phyloP scores from a whole-genome alignment of 2,888 invertebrate species.

The Melipona beecheii region DNA sequence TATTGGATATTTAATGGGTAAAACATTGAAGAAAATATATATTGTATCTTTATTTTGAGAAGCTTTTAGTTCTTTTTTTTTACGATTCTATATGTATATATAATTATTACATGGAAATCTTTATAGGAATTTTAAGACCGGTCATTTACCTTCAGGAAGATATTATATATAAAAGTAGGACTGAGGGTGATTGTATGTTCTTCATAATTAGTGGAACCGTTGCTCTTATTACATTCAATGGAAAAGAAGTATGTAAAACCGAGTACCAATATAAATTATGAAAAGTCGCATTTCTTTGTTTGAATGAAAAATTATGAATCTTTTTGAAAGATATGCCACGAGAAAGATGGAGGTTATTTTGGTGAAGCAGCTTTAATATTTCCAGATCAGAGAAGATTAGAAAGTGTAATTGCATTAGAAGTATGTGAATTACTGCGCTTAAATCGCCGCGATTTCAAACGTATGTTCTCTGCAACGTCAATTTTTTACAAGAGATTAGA shows the following conservation, averaged over 20 bases:
- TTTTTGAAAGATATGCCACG: constrained; percentile 83
- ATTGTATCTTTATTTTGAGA: not conserved
- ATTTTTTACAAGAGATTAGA: constrained; percentile 75
- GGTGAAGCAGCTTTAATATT: constrained; percentile 85
- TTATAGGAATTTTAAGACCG: constrained; percentile 70
- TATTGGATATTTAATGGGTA: constrained; percentile 77
- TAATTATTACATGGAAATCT: no score
- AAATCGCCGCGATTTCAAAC: constrained; percentile 85
- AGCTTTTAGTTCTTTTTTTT: not conserved
- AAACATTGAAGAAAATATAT: not conserved
- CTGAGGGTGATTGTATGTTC: constrained; percentile 80
- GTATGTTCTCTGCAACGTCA: constrained; percentile 70
- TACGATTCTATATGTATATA: not conserved
- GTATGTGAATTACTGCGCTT: constrained; percentile 87
- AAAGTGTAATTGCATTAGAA: constrained; percentile 86
- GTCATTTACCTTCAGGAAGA: constrained; percentile 79
- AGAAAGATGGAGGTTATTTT: constrained; percentile 86
- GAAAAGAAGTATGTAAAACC: constrained; percentile 74
- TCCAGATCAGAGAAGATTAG: constrained; percentile 85
- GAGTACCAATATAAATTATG: not conserved
- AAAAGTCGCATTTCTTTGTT: not conserved
- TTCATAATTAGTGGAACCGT: constrained; percentile 82
- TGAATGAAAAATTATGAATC: not conserved
- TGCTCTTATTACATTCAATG: constrained; percentile 73
- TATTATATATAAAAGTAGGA: constrained; percentile 77